phyloP scores from a whole-genome alignment of 2,888 invertebrate species.

The Phoronis australis region DNA sequence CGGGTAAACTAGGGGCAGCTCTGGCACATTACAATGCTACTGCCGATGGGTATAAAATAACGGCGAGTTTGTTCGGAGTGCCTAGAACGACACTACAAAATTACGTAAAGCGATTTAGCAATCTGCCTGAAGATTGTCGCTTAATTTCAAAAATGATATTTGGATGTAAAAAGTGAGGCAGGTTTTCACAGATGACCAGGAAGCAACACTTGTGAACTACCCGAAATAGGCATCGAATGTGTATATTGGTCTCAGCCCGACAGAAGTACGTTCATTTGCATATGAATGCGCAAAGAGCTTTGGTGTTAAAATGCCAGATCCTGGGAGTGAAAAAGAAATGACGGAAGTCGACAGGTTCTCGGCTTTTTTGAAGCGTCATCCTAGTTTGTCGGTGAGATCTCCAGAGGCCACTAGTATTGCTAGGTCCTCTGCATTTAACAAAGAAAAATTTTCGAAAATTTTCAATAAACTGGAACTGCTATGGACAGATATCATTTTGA shows the following conservation, averaged over 20 bases:
- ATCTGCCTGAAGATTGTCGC: too few species aligned
- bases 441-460: constrained; percentile 9
- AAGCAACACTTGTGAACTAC: constrained; percentile 3
- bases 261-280: constrained; percentile 8
- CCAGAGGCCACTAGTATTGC: constrained; percentile 13
- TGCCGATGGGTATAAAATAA: background rate
- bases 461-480: constrained; percentile 12
- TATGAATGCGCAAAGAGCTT: constrained; percentile 6
- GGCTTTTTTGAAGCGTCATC: constrained; percentile 12
- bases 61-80: background rate
- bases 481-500: constrained; percentile 11
- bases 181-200: constrained; percentile 6
- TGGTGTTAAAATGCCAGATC: constrained; percentile 4
- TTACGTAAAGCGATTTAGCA: background rate
- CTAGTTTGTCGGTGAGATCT: constrained; percentile 7
- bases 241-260: constrained; percentile 7
- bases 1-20: background rate
- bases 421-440: constrained; percentile 17
- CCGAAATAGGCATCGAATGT: constrained; percentile 5
- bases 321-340: constrained; percentile 2
- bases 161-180: background rate
- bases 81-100: background rate
- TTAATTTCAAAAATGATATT: too few species aligned
- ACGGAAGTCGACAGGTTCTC: constrained; percentile 12
- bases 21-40: background rate